Conservation (phyloP, 2,888 invertebrate genomes). For the Drosophila affinis region DNA sequence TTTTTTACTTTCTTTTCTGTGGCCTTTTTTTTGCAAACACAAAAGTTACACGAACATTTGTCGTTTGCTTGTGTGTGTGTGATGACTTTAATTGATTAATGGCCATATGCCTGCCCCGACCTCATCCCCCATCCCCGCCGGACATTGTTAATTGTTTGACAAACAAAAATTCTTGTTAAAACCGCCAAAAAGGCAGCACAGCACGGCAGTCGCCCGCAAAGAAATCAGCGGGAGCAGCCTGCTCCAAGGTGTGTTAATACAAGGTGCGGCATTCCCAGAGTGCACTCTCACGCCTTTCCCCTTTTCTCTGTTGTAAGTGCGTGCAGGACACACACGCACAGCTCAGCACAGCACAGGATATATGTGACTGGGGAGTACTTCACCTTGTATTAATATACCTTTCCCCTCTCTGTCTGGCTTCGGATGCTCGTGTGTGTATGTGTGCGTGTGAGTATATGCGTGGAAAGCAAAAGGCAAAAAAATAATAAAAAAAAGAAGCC, state of each 20-base stretch:
- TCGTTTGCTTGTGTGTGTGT: slow-evolving; percentile 10
- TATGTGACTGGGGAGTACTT: neutral
- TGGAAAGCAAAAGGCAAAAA: slow-evolving; percentile 50
- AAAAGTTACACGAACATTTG: neutral
- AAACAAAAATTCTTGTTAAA: slow-evolving; percentile 56
- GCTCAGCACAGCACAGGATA: neutral
- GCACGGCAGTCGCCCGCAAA: slow-evolving; percentile 44
- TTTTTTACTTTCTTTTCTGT: slow-evolving; percentile 1
- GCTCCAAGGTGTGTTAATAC: neutral
- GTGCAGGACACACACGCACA: neutral
- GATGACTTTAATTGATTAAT: slow-evolving; percentile 26
- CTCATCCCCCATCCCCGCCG: no score
- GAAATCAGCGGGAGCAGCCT: slow-evolving; percentile 47
- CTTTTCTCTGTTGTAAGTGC: neutral
- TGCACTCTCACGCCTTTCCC: neutral
- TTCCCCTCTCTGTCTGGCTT: slow-evolving; percentile 1
- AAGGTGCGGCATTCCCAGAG: neutral
- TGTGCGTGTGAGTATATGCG: slow-evolving; percentile 16
- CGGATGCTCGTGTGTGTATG: slow-evolving; percentile 4
- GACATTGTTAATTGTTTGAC: slow-evolving; percentile 18
- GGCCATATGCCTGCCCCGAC: slow-evolving; percentile 24
- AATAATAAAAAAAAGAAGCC: slow-evolving; percentile 48
- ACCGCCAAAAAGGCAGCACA: slow-evolving; percentile 60
- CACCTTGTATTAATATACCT: neutral
- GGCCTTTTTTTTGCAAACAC: slow-evolving; percentile 8